Conservation (phyloP, 2,888 invertebrate species). For the Eledona agricola region DNA sequence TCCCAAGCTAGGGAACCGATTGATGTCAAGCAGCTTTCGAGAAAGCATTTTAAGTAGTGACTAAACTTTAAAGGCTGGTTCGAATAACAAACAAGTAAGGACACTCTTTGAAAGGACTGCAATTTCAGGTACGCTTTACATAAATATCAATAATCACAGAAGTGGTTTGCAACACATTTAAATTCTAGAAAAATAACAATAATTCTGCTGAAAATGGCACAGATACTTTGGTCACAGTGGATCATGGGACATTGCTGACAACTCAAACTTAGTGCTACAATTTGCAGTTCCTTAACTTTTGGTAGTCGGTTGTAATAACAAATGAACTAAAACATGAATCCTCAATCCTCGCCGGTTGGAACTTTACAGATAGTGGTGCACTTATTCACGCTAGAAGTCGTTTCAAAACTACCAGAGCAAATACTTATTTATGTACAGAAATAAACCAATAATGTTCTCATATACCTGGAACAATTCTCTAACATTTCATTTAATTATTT, state of each 20-base stretch:
- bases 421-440: slow-evolving; percentile 15
- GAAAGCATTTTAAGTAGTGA: too few species aligned
- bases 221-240: slow-evolving; percentile 38
- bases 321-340: slow-evolving; percentile 22
- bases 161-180: slow-evolving; percentile 33
- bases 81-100: not conserved
- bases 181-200: slow-evolving; percentile 28
- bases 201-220: slow-evolving; percentile 36
- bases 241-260: slow-evolving; percentile 17
- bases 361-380: slow-evolving; percentile 20
- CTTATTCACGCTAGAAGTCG: slow-evolving; percentile 11
- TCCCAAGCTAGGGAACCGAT: too few species aligned
- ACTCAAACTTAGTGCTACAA: slow-evolving; percentile 16
- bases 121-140: slow-evolving; percentile 41
- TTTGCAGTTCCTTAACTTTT: slow-evolving; percentile 22
- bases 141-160: slow-evolving; percentile 43
- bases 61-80: not conserved
- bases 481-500: too few species aligned
- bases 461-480: too few species aligned
- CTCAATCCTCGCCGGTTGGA: slow-evolving; percentile 16
- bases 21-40: too few species aligned
- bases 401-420: too few species aligned
- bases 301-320: slow-evolving; percentile 16
- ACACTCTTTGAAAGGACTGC: slow-evolving; percentile 8
- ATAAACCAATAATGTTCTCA: too few species aligned